Evolutionary conservation across 2,797 vertebrate genomes (phyloP).

Genomic region (Artibeus lituratus): DNA sequence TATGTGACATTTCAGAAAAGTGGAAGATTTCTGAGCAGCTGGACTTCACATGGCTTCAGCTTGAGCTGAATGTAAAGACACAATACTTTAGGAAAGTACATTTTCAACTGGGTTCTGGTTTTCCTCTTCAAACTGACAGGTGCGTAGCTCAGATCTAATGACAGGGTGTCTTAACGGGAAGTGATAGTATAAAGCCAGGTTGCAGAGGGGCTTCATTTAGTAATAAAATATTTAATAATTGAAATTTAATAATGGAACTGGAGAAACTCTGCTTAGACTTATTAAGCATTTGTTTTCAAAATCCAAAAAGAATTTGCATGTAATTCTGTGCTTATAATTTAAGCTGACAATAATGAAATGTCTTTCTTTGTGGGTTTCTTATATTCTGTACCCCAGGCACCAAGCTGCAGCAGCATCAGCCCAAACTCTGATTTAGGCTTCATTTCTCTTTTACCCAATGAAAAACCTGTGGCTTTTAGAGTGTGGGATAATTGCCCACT

Average conservation of each 20-base stretch:
- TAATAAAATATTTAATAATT: background rate
- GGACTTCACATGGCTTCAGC: background rate
- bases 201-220: background rate
- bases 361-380: background rate
- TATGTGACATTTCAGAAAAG: background rate
- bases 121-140: background rate
- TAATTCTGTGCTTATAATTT: background rate
- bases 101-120: background rate
- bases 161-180: background rate
- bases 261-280: background rate
- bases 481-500: background rate
- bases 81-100: background rate
- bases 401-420: background rate
- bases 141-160: background rate
- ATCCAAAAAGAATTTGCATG: background rate
- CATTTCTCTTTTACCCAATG: background rate
- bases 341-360: background rate
- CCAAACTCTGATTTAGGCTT: background rate
- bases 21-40: background rate
- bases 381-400: no score
- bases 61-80: accelerated
- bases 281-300: background rate
- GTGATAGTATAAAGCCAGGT: background rate
- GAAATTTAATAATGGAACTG: no score
- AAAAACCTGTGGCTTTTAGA: background rate